A percentile compares a stretch with the other conserved stretches of the same genome.
These are phyloP conservation scores for Samia ricini DNA, from an alignment of 1,140 invertebrate genomes.

Conservation along the genomic window DNA sequence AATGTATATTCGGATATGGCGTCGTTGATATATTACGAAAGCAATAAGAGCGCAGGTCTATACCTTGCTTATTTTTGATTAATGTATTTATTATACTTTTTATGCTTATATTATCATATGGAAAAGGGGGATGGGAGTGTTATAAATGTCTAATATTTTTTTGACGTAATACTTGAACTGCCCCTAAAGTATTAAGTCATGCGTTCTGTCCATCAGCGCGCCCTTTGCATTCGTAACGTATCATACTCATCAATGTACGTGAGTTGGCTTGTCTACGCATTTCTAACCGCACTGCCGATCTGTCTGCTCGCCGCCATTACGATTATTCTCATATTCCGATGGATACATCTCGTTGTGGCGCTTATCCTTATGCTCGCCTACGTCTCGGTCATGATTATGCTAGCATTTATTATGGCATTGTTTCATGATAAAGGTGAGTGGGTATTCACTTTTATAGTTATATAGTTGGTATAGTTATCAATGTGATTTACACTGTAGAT, in stretches of 20 bases:
- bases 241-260: conserved; percentile 47
- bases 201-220: conserved; percentile 30
- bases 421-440: conserved; percentile 52
- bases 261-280: conserved; percentile 52
- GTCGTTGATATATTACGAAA: too few relatives aligned
- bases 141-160: too few relatives aligned
- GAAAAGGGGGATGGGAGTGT: too few relatives aligned
- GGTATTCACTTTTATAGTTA: too few relatives aligned
- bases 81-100: too few relatives aligned
- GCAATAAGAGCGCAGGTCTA: too few relatives aligned
- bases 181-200: not conserved
- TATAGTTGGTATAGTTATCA: too few relatives aligned
- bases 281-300: conserved; percentile 47
- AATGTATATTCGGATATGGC: too few relatives aligned
- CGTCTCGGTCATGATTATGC: conserved; percentile 51
- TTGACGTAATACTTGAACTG: too few relatives aligned
- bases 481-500: too few relatives aligned
- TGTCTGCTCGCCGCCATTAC: conserved; percentile 45
- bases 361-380: conserved; percentile 46
- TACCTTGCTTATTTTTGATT: too few relatives aligned
- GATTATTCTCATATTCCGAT: conserved; percentile 57
- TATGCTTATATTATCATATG: too few relatives aligned
- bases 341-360: conserved; percentile 50
- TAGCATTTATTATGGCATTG: conserved; percentile 56
- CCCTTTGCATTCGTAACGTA: conserved; percentile 48